Evolutionary conservation across 2,113 vertebrate genomes (phyloP).

Genomic region (Trachemys scripta): DNA sequence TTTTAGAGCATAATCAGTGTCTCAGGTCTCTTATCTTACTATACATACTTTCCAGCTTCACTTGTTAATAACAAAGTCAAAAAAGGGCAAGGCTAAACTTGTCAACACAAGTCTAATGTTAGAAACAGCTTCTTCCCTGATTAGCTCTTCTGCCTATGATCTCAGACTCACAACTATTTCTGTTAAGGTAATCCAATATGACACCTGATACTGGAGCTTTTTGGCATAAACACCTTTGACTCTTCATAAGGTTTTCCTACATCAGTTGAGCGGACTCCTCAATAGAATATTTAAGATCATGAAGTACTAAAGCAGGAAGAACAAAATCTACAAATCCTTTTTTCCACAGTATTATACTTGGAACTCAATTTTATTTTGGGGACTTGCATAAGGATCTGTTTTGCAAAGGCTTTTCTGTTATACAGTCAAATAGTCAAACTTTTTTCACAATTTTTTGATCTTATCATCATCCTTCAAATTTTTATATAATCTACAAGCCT

Average conservation of each 20-base stretch:
- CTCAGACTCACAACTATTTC: conserved; percentile 52
- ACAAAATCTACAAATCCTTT: not conserved
- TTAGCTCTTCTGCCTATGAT: conserved; percentile 39
- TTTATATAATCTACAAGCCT: not conserved
- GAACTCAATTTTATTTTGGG: not conserved
- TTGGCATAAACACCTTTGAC: conserved; percentile 12
- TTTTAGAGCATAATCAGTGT: not conserved
- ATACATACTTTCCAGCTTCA: not conserved
- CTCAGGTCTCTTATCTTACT: not conserved
- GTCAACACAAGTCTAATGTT: conserved; percentile 45
- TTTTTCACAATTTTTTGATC: not conserved
- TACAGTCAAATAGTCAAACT: not conserved
- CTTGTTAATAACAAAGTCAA: not conserved
- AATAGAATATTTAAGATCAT: not conserved
- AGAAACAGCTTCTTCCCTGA: conserved; percentile 15
- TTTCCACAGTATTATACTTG: not conserved
- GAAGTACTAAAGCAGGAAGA: not conserved
- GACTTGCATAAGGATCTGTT: not conserved
- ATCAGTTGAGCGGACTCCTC: not conserved
- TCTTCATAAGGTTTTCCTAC: not conserved
- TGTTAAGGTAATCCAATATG: conserved; percentile 17
- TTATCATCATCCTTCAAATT: not conserved
- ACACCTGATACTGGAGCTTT: conserved; percentile 50
- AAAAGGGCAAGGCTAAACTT: not conserved
- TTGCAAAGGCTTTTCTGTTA: not conserved